Base-by-base conservation (phyloP, 2,113 vertebrate species). In the Strix aluco region DNA sequence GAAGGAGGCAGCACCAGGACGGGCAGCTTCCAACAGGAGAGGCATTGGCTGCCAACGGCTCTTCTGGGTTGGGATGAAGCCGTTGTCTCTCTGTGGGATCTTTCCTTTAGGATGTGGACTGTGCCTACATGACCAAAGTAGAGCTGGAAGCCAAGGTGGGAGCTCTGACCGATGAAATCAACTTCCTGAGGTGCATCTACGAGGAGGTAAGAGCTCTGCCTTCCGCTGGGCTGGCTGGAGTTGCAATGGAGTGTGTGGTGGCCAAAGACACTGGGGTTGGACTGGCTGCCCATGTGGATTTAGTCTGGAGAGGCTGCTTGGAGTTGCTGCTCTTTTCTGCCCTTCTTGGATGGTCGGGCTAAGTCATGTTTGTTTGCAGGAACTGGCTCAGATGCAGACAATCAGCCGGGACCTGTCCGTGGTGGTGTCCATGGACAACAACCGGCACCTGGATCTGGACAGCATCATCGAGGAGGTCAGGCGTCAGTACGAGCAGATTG, bases 351-450 rank as follows among this genome's bases (percentile, higher is more conserved):
- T 1, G 49, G 8, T 46, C 5, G 18, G 47, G 25, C 42, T 91
- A 12, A 55, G 1, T 51, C 42, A 2, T 0, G 7, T 40, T 40
- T n/a, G n/a, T 38, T 38, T 42, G 65, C 7, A 99, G 99, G 99
- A 99, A 52, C 96, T 99, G 78, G 29, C 95, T 57, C 98, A 99
- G 97, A 97, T 99, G 92, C 99, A 99, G 97, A 89, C 97, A 3
- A 98, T 99, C 96, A 98, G 81, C 55, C 70, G 98, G 36, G 98
- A 99, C 94, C 98, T 98, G 36, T 99, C 99, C 0, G 99, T 99
- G 75, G 73, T 99, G 40, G 98, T 99, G 93, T 99, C 98, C 92
- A 99, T 99, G 99, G 99, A 99, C 98, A 99, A 99, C 97, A 99
- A 96, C 95, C 97, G 98, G 3, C 96, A 97, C 85, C 97, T 99